Conservation (phyloP, 2,797 vertebrate genomes). For the Loriculus beryllinus region DNA sequence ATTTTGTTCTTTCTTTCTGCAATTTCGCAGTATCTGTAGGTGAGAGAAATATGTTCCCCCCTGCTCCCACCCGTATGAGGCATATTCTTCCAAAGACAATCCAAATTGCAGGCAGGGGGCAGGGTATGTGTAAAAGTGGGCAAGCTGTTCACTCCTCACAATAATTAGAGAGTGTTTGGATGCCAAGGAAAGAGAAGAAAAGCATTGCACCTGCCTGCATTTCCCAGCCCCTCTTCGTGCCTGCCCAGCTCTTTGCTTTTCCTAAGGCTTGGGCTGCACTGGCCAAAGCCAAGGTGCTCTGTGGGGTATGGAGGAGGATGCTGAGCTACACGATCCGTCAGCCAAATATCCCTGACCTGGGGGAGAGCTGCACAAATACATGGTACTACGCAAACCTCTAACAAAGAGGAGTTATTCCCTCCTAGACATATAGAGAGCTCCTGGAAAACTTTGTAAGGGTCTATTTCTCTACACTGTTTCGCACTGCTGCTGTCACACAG, state of each 20-base stretch:
- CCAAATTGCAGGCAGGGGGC: conserved; percentile 55
- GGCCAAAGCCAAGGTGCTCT: background rate
- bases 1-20: background rate
- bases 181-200: conserved; percentile 42
- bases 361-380: background rate
- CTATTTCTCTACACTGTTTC: background rate
- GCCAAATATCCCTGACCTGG: background rate
- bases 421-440: background rate
- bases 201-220: conserved; percentile 23
- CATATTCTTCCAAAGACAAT: conserved; percentile 35
- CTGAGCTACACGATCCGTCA: background rate
- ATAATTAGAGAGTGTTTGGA: conserved; percentile 18
- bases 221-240: background rate
- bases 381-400: background rate
- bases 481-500: background rate
- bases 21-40: background rate
- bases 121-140: conserved; percentile 57
- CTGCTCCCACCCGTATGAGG: background rate
- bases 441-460: background rate
- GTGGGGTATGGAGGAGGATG: background rate
- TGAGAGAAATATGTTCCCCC: background rate
- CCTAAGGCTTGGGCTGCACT: background rate
- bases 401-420: background rate
- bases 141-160: conserved; percentile 46
- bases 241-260: background rate